Conservation (phyloP, 2,888 invertebrate genomes). For the Callyntrura sp. region DNA sequence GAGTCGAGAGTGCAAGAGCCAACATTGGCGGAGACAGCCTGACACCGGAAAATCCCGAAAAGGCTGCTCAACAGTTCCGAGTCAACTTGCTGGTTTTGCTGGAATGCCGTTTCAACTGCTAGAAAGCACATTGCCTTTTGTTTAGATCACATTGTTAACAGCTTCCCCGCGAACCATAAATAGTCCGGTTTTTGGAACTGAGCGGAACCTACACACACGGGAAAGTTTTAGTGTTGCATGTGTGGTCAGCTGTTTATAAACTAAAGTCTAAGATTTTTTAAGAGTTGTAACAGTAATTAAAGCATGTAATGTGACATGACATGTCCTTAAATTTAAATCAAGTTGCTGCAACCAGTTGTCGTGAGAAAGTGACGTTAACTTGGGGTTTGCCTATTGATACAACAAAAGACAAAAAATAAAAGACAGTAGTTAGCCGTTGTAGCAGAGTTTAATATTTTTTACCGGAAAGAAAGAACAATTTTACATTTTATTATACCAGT, state of each 20-base stretch:
- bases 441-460: background rate
- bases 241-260: conserved; percentile 44
- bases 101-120: conserved; percentile 1
- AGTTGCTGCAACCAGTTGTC: background rate
- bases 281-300: background rate
- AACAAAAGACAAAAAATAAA: background rate
- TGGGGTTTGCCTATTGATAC: background rate
- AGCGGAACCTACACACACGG: background rate
- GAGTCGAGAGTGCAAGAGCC: conserved; percentile 39
- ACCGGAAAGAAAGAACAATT: background rate
- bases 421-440: background rate
- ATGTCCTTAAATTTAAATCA: background rate
- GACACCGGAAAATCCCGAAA: conserved; percentile 68
- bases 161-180: conserved; percentile 62
- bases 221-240: background rate
- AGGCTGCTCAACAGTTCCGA: conserved; percentile 27
- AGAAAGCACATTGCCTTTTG: conserved; percentile 59
- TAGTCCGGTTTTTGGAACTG: conserved; percentile 58
- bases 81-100: conserved; percentile 26
- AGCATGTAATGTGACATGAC: background rate
- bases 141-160: conserved; percentile 51
- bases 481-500: background rate
- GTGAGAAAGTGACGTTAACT: background rate
- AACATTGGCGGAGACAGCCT: conserved; percentile 50
- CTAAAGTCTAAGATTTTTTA: background rate